Conservation (phyloP, 2,113 vertebrate species). For the Tychaedon coryphoeus region DNA sequence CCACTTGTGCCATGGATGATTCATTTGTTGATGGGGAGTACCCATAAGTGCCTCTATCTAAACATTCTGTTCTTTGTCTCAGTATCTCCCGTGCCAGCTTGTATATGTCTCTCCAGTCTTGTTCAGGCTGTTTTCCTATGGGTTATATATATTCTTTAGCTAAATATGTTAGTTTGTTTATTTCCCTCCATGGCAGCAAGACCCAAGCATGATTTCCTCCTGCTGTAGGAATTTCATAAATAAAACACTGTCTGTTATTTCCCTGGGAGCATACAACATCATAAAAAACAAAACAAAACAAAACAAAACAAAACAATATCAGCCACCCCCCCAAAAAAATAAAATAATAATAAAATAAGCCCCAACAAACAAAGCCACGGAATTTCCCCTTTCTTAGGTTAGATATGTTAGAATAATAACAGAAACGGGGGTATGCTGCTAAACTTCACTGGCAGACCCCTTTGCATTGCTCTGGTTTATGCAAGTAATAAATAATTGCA, state of each 20-base stretch:
- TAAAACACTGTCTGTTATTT: background rate
- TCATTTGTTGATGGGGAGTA: background rate
- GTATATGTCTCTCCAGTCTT: background rate
- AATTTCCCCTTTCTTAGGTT: background rate
- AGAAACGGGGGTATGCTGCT: background rate
- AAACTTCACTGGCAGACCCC: background rate
- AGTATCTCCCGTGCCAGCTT: background rate
- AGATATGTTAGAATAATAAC: background rate
- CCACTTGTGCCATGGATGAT: background rate
- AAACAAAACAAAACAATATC: background rate
- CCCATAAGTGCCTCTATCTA: background rate
- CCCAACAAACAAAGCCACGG: background rate
- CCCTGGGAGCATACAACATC: background rate
- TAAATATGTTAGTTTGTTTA: conserved; percentile 7
- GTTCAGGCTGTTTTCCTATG: background rate
- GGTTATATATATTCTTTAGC: background rate
- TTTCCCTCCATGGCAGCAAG: background rate
- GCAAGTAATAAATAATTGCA: background rate
- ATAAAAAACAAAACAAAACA: background rate
- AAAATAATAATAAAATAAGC: background rate
- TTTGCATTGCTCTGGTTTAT: background rate
- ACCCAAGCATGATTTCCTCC: background rate
- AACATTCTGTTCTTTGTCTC: conserved; percentile 21
- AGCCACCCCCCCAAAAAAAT: fast-evolving
- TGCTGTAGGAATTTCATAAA: background rate